Evolutionary conservation across 2,113 vertebrate genomes (phyloP).

Genomic region (Aleadryas rufinucha): DNA sequence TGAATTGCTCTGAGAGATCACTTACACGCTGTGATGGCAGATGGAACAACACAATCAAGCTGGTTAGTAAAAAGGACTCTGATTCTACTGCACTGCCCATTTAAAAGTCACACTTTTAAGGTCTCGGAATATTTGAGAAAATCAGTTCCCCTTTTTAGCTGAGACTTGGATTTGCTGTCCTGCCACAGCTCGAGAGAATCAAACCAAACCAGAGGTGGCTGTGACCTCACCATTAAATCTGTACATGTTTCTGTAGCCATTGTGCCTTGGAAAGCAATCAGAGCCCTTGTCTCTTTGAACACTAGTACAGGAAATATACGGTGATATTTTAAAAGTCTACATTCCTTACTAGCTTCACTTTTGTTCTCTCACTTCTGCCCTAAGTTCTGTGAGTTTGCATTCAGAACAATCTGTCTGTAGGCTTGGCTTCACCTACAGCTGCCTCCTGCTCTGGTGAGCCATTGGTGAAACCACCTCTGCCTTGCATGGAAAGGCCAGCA

Average conservation of each 20-base stretch:
- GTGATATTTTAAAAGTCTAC: neutral
- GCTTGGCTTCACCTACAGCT: neutral
- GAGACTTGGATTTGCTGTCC: neutral
- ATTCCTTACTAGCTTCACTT: neutral
- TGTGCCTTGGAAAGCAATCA: neutral
- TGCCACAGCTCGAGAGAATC: neutral
- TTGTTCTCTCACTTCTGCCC: neutral
- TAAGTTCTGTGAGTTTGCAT: neutral
- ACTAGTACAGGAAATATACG: neutral
- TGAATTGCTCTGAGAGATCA: neutral
- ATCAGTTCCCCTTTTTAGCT: neutral
- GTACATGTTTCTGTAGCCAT: neutral
- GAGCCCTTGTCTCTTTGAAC: neutral
- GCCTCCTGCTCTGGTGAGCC: neutral
- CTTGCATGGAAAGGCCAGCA: neutral
- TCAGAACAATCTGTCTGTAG: neutral
- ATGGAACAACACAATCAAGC: neutral
- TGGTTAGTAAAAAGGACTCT: neutral
- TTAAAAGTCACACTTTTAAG: neutral
- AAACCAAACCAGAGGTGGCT: neutral
- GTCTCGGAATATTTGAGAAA: neutral
- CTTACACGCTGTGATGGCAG: neutral
- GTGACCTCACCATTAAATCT: neutral
- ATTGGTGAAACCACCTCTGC: neutral
- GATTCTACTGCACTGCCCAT: neutral